Conservation (phyloP, 2,797 vertebrate species). For the Smutsia gigantea region DNA sequence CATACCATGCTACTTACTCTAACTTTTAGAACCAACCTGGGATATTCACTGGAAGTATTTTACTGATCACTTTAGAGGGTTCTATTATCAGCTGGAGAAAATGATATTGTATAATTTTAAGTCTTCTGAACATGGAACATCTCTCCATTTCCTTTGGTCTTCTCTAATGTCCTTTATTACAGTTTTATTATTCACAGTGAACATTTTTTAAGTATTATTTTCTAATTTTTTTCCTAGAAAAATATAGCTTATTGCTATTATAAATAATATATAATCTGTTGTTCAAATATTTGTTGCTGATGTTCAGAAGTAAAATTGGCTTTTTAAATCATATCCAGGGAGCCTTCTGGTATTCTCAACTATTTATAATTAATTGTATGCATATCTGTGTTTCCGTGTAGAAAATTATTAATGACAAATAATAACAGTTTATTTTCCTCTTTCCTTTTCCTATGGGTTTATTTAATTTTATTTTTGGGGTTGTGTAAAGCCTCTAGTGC, state of each 20-base stretch:
- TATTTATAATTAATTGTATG: constrained; percentile 29
- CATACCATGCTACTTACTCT: neutral
- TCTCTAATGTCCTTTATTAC: neutral
- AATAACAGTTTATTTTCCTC: neutral
- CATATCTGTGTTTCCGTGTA: neutral
- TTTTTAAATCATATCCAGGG: constrained; percentile 40
- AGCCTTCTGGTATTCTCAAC: constrained; percentile 24
- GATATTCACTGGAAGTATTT: neutral
- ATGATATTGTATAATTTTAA: neutral
- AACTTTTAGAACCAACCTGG: neutral
- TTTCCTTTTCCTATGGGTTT: neutral
- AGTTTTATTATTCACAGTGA: constrained; percentile 14
- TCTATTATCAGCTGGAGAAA: neutral
- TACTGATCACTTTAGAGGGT: neutral
- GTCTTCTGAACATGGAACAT: neutral
- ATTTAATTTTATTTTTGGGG: neutral
- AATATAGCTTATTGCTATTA: constrained; percentile 24
- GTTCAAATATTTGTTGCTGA: constrained; percentile 32
- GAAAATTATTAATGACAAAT: constrained; percentile 38
- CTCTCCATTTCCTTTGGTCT: neutral
- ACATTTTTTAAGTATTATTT: neutral
- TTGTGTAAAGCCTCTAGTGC: neutral
- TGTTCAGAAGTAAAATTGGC: constrained; percentile 25
- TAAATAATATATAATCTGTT: constrained; percentile 38
- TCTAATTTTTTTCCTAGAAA: constrained; percentile 49